Evolutionary conservation across 1,140 invertebrate species (phyloP).

Genomic region (Magallana ariakensis): DNA sequence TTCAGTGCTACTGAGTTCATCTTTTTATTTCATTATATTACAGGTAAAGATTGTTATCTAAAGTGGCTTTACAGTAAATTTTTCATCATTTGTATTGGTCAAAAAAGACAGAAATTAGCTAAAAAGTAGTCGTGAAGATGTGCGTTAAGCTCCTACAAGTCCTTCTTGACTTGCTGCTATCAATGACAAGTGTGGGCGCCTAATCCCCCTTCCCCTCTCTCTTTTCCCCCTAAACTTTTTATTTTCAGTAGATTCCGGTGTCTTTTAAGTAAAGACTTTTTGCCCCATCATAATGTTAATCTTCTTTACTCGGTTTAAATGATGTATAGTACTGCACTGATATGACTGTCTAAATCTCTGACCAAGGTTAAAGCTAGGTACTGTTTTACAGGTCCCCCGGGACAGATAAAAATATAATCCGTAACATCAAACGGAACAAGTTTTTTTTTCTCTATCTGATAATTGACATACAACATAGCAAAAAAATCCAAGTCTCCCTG

Average conservation of each 20-base stretch:
- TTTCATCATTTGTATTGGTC: too few species aligned
- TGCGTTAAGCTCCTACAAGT: not conserved
- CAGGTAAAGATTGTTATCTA: too few species aligned
- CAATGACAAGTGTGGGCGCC: not conserved
- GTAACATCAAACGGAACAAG: not conserved
- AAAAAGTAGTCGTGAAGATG: not conserved
- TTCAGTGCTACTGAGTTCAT: too few species aligned
- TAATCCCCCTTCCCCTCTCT: not conserved
- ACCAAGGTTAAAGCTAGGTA: not conserved
- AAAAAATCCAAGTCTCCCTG: not conserved
- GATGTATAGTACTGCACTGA: conserved; percentile 31
- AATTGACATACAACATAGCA: not conserved
- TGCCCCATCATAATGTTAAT: conserved; percentile 29
- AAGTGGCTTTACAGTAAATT: too few species aligned
- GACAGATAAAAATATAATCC: not conserved
- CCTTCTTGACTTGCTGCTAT: not conserved
- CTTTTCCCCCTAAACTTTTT: not conserved
- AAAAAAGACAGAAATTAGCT: too few species aligned
- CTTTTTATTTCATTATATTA: too few species aligned
- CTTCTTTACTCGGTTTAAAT: conserved; percentile 2
- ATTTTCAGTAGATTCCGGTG: not conserved
- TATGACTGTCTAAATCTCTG: not conserved
- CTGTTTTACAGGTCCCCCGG: not conserved
- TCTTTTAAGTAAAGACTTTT: conserved; percentile 24
- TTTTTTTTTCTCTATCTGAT: not conserved